phyloP scores from a whole-genome alignment of 1,140 invertebrate species.

The Bombus vancouverensis region DNA sequence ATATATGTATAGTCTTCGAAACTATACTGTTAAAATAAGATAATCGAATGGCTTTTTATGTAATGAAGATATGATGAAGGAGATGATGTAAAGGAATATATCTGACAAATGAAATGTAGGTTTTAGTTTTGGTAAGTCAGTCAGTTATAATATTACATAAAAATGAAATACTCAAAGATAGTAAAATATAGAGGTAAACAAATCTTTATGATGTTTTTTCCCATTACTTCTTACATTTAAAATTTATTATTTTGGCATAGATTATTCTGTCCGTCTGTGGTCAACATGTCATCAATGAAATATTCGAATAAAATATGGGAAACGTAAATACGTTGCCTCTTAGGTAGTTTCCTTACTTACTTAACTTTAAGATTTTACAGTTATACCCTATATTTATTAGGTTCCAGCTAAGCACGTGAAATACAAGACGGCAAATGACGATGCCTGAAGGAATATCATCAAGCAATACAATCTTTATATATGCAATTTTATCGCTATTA shows the following conservation, averaged over 20 bases:
- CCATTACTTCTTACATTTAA: background rate
- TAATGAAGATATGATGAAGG: background rate
- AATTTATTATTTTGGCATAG: background rate
- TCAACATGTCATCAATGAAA: background rate
- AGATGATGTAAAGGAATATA: background rate
- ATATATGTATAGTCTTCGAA: no score
- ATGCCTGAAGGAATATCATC: background rate
- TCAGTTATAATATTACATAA: background rate
- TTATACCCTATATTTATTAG: constrained; percentile 2
- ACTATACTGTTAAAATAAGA: background rate
- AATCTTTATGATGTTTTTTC: background rate
- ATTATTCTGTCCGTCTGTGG: background rate
- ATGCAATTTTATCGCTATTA: background rate
- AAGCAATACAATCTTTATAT: background rate
- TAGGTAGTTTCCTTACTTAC: no score
- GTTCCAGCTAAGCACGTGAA: constrained; percentile 6
- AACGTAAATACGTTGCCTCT: background rate
- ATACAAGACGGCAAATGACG: background rate
- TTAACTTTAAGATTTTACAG: background rate
- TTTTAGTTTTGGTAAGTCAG: background rate
- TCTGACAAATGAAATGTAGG: background rate
- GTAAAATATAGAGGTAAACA: background rate
- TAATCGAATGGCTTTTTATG: background rate
- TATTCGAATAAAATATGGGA: background rate
- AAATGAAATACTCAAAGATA: background rate